Conservation (phyloP, 1,140 invertebrate genomes). For the Drosophila navojoa region DNA sequence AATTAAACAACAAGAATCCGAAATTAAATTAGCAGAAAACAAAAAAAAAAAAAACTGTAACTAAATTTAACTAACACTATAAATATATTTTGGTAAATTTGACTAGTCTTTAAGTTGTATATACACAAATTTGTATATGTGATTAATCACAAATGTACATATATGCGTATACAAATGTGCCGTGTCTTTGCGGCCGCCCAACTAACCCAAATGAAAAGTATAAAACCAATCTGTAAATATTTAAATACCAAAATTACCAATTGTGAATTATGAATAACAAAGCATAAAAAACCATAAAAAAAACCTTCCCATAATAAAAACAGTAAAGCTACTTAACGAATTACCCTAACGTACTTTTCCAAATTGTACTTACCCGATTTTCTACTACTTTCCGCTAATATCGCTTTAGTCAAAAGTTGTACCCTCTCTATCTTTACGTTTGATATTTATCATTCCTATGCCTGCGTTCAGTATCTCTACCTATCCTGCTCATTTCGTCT, state of each 20-base stretch:
- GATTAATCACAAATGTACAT: conserved; percentile 69
- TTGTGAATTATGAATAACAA: conserved; percentile 77
- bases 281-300: conserved; percentile 15
- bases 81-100: conserved; percentile 75
- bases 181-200: conserved; percentile 41
- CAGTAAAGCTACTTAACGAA: conserved; percentile 45
- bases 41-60: conserved; percentile 47
- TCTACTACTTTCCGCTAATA: conserved; percentile 53
- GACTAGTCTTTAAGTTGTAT: conserved; percentile 76
- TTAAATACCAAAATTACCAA: conserved; percentile 62
- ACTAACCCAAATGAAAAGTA: conserved; percentile 51
- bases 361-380: conserved; percentile 64
- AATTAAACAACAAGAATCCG: conserved; percentile 25
- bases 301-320: conserved; percentile 3
- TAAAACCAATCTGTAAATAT: conserved; percentile 69
- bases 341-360: conserved; percentile 62
- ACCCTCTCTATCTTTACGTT: conserved; percentile 30
- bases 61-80: conserved; percentile 78
- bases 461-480: conserved; percentile 4
- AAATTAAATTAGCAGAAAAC: conserved; percentile 52
- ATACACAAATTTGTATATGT: conserved; percentile 74
- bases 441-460: conserved; percentile 26
- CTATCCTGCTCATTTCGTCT: conserved; percentile 23
- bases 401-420: conserved; percentile 54
- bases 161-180: conserved; percentile 58